Evolutionary conservation across 2,797 vertebrate species (phyloP), one percentile per base, ranked within the genome.

Genomic region (Danio choprae): DNA sequence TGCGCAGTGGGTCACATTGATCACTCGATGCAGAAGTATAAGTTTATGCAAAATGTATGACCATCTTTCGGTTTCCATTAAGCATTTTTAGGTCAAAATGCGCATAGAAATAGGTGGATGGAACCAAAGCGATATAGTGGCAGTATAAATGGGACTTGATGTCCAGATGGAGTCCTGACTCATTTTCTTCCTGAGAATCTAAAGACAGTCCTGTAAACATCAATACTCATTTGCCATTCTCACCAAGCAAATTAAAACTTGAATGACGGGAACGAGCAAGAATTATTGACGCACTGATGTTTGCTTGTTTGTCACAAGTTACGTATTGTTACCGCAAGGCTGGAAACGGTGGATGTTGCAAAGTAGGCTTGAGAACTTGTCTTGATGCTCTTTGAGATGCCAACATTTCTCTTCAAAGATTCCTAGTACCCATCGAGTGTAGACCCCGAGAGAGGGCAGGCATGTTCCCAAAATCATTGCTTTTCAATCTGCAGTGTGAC

Each of bases 161-260:
- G 87, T 89, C 86, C 87, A 91, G 87, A 87, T 81, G 85, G 68
- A 84, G 84, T 84, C 56, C 84, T 79, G 58, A 40, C 12, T n/a
- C 72, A 38, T 77, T 40, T 73, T 59, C 53, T 75, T 72, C 80
- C 41, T 11, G 13, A 59, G 29, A 67, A 51, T 20, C 5, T 50
- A 29, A 43, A 51, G 56, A 59, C 15, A 44, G 41, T 50, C n/a
- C 20, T 20, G 44, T 22, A 62, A 41, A 64, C 60, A 64, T 65
- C 38, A 12, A 43, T 64, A 55, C 36, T 12, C 16, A 18, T 76
- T 64, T 64, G 51, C 36, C n/a, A 41, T 41, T 8, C 59, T 55
- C n/a, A 10, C 18, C 13, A 43, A 51, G 48, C 4, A 65, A 43
- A 64, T 76, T 41, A 22, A 29, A 74, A 44, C 50, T 53, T 8